A percentile compares a stretch with the other conserved stretches of the same genome.
phyloP scores from a whole-genome alignment of 2,888 invertebrate species.

The Dyspetes luteomarginatus region DNA sequence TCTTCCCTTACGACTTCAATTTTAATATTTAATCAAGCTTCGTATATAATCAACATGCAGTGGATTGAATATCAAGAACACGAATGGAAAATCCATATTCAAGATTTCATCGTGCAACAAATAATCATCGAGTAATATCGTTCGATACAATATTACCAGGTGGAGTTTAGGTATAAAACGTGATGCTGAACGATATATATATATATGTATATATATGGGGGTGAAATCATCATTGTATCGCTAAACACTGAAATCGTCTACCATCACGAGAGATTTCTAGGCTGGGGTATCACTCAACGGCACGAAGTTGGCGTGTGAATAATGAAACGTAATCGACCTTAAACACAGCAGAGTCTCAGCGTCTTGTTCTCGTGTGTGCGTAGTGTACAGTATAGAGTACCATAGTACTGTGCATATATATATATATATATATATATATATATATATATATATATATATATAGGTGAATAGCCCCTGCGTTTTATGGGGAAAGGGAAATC shows the following conservation, averaged over 20 bases:
- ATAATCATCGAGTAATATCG: conserved; percentile 43
- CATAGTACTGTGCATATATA: no score
- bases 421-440: conserved; percentile 23
- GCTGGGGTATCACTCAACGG: conserved; percentile 74
- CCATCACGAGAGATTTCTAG: conserved; percentile 60
- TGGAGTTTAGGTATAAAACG: neutral
- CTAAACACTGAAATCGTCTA: conserved; percentile 68
- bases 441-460: conserved; percentile 17
- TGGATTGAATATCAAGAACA: conserved; percentile 51
- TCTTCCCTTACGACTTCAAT: neutral
- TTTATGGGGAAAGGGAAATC: conserved; percentile 39
- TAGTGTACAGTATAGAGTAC: conserved; percentile 15
- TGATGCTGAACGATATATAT: no score
- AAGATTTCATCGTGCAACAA: conserved; percentile 56
- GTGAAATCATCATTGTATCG: conserved; percentile 66
- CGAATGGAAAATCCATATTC: conserved; percentile 25
- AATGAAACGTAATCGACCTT: conserved; percentile 81
- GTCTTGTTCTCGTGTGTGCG: conserved; percentile 71
- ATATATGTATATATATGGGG: neutral
- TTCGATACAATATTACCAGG: conserved; percentile 2
- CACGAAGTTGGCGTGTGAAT: conserved; percentile 79
- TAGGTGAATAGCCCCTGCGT: conserved; percentile 33
- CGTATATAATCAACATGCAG: conserved; percentile 47
- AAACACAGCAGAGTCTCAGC: conserved; percentile 56
- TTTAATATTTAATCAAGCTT: conserved; percentile 51